Base-by-base conservation (phyloP, 2,113 vertebrate genomes). In the Camarhynchus parvulus region DNA sequence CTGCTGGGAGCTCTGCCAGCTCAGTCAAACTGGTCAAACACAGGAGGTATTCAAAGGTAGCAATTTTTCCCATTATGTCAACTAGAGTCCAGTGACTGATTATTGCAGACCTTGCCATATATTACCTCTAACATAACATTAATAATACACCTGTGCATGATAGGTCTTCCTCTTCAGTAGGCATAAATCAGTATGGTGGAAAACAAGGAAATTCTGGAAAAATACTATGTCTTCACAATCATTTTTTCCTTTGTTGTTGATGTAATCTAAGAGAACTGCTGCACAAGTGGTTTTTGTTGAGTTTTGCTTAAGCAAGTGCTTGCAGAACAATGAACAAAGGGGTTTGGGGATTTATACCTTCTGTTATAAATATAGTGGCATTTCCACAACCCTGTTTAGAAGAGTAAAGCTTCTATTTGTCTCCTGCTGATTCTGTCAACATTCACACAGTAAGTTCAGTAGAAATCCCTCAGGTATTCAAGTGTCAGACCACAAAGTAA, bases 351-450 rank as follows among this genome's bases (percentile, higher is more conserved):
- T 91, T 95, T 97, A 84, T 87, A 56, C 62, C 47, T 75, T 91
- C 70, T 1, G 11, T 87, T 91, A 83, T 52, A 96, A 93, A 95
- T 89, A 88, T 66, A 90, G 35, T 87, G 92, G 76, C 77, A 90
- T 97, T 94, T 97, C 92, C 68, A 77, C 4, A 17, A 95, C 92
- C 92, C 94, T 96, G 90, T 95, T 95, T 94, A 89, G 90, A 96
- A 82, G 79, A 96, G 94, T 95, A 95, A 96, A 91, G 74, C 69
- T 95, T 92, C 87, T 94, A 93, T 97, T 97, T 96, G 95, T 95
- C 85, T 95, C 86, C 76, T 89, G 94, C 80, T 87, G 91, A 74
- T 96, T 95, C 96, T 95, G 94, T 95, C 95, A 95, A 97, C 94
- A 87, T 92, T 90, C 94, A 68, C 86, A 87, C 5, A 14, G 82